Base-by-base conservation (phyloP, 1,140 invertebrate genomes). In the Pemphigus obesinymphae region DNA sequence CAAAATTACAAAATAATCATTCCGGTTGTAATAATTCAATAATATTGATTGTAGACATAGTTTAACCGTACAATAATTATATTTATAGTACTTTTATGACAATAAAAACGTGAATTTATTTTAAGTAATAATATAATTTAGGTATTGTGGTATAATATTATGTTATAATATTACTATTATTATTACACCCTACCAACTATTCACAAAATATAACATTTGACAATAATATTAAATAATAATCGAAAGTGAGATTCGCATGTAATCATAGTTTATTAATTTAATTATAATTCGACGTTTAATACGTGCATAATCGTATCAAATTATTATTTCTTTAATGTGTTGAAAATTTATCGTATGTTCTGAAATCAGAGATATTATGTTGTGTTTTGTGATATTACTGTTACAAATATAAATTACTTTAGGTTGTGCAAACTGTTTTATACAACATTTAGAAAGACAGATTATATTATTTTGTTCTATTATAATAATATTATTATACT, bases 81-180 rank as follows among this genome's bases (percentile, higher is more conserved):
- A 26, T 20, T 45, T 45, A 48, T 45, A 72, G 26, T 48, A 72
- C 23, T 72, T 72, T 20, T 15, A 72, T 72, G 70, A 72, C 70
- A 72, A 72, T 72, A 70, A 70, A 43, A 43, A 70, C 20, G n/a
- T 72, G 70, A 72, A 72, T 72, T 72, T 48, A 72, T 45, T 70
- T 70, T 72, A 48, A 48, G 70, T 31, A 48, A 48, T 43, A 29
- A 15, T 48, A 45, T 70, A 26, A 23, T 72, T 11, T 45, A 45
- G 8, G 4, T n/a, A 23, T 45, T 13, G 23, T 2, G 43, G 68
- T 72, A 45, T 17, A 45, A 45, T 45, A 61, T 31, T 68, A 23
- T 8, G 7, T 37, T 66, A 70, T 29, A 72, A 17, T 72, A 72
- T 72, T 17, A 31, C n/a, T n/a, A n/a, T n/a, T n/a, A n/a, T n/a